phyloP scores from a whole-genome alignment of 2,888 invertebrate species.

The Eudemis profundana region DNA sequence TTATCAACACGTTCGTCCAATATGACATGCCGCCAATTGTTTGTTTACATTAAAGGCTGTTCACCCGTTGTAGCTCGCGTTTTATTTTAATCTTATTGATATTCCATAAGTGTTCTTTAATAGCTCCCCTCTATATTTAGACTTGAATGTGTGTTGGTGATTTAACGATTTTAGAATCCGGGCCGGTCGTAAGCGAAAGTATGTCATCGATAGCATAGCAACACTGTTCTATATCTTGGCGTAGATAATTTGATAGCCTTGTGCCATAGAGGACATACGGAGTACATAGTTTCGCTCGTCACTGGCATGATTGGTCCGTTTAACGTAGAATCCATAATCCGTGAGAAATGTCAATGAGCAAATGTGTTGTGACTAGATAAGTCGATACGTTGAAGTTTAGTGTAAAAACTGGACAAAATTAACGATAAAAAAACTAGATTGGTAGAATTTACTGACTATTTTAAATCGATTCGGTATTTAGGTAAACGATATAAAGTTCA shows the following conservation, averaged over 20 bases:
- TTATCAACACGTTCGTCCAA: conserved; percentile 29
- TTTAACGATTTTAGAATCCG: conserved; percentile 28
- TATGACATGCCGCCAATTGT: conserved; percentile 32
- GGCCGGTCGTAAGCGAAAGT: conserved; percentile 31
- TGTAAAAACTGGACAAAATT: too few species aligned
- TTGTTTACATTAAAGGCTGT: conserved; percentile 44
- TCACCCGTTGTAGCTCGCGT: conserved; percentile 31
- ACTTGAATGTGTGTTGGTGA: conserved; percentile 22
- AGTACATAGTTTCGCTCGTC: too few species aligned
- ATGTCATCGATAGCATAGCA: conserved; percentile 20
- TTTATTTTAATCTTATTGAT: conserved; percentile 43
- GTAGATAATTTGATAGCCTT: neutral
- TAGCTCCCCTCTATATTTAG: conserved; percentile 35
- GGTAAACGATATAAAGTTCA: too few species aligned
- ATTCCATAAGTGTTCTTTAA: conserved; percentile 39
- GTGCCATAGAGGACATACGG: neutral
- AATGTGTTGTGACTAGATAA: too few species aligned
- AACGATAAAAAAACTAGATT: too few species aligned
- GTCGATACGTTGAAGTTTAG: too few species aligned
- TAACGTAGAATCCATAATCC: too few species aligned
- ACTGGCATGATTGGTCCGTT: too few species aligned
- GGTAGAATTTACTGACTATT: too few species aligned
- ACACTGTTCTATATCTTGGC: neutral
- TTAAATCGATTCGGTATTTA: too few species aligned
- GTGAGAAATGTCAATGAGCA: too few species aligned